Evolutionary conservation across 2,888 invertebrate genomes (phyloP), one percentile per base, ranked within the genome.

Genomic region (Empis stercorea): DNA sequence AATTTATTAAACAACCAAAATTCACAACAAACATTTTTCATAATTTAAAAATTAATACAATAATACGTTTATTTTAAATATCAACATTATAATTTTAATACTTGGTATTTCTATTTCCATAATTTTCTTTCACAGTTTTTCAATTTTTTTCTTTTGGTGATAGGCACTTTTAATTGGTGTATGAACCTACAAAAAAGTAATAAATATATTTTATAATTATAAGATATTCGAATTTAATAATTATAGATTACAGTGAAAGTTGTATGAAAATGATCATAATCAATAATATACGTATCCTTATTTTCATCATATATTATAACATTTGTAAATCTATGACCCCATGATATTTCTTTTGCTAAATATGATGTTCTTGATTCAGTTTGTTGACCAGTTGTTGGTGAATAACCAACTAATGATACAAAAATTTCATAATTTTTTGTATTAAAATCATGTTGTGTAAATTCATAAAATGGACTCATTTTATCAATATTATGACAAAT

Each of bases 401-500:
- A 80, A 0, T 84, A 78, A 0, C 93, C 93, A 46, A 86, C 87
- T 55, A 93, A 73, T 41, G 84, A 81, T 2, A 87, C 82, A 45
- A 89, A 82, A 61, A 91, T 71, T 72, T 89, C 80, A 61, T 89
- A 91, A 57, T 84, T 76, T 52, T 75, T 78, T 37, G 78, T 74
- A 61, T 82, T 77, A 62, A 91, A 76, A 59, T 88, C 87, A 40
- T 55, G 61, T 54, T 83, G 81, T 0, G 81, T 80, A 58, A 88
- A 76, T 56, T 82, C 79, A 64, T 78, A 86, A 42, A 94, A 77
- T 0, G 93, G 93, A 59, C 88, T 88, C 20, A 66, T 63, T 10
- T 72, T 73, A 59, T 87, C 81, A 52, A 94, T 92, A 49, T 76
- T 75, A 64, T 94, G 93, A 11, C 85, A 83, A 10, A 93, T 78